Percentiles rank a stretch among this genome's conserved stretches.
phyloP scores from a whole-genome alignment of 2,888 invertebrate species.

The Hydraecia micacea region DNA sequence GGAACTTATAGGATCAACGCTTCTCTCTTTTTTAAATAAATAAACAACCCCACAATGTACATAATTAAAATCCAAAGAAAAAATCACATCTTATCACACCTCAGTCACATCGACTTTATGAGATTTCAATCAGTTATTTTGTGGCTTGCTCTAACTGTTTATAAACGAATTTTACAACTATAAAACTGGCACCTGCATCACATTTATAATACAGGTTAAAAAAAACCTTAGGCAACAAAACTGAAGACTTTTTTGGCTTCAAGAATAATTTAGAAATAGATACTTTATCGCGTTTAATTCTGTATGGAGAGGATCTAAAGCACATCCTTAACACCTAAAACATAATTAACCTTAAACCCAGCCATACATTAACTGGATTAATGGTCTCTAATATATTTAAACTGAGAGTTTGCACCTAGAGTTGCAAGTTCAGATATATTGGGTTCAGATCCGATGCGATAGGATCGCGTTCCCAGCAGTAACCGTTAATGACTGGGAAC shows the following conservation, averaged over 20 bases:
- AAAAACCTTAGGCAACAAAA: not conserved
- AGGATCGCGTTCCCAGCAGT: conserved; percentile 60
- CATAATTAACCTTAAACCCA: conserved; percentile 55
- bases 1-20: too few species aligned
- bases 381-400: conserved; percentile 53
- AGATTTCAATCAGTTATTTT: not conserved
- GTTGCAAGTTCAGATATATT: conserved; percentile 61
- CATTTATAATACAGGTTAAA: not conserved
- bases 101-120: not conserved
- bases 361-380: conserved; percentile 59
- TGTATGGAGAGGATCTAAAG: not conserved
- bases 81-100: not conserved
- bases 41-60: not conserved
- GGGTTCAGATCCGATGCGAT: conserved; percentile 51
- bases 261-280: not conserved
- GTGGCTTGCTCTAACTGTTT: not conserved
- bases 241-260: not conserved
- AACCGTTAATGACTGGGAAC: conserved; percentile 61
- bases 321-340: conserved; percentile 25
- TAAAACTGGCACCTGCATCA: not conserved
- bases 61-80: not conserved
- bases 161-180: not conserved
- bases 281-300: not conserved
- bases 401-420: conserved; percentile 47
- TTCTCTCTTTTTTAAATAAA: too few species aligned